Percentiles rank a stretch among this genome's conserved stretches.
These are phyloP conservation scores for Synergus umbraculus DNA, from an alignment of 2,888 invertebrate genomes.

Conservation along the genomic window DNA sequence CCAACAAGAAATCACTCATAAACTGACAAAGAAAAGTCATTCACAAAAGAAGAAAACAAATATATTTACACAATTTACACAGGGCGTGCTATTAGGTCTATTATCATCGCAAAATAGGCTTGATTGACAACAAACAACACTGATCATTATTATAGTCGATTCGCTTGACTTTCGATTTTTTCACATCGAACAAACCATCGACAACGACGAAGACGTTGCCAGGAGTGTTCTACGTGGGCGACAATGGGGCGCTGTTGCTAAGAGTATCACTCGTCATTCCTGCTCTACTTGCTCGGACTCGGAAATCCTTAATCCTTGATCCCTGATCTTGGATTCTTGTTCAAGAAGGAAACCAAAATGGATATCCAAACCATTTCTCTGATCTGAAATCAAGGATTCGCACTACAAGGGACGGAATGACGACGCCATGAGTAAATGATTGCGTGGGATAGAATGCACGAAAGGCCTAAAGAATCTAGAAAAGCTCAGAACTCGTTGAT, in stretches of 20 bases:
- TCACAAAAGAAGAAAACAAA: slow-evolving; percentile 31
- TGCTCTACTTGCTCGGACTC: slow-evolving; percentile 18
- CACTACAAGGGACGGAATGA: slow-evolving; percentile 10
- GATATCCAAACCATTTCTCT: background rate
- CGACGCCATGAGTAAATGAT: slow-evolving; percentile 6
- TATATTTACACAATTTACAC: slow-evolving; percentile 63
- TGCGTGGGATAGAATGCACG: slow-evolving; percentile 39
- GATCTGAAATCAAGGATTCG: background rate
- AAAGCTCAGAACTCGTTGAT: slow-evolving; percentile 7
- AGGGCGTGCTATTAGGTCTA: slow-evolving; percentile 71
- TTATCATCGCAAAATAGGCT: slow-evolving; percentile 59
- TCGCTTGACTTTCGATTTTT: slow-evolving; percentile 60
- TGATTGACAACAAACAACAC: slow-evolving; percentile 30
- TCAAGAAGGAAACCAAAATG: background rate
- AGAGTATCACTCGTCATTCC: slow-evolving; percentile 14
- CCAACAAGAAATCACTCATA: slow-evolving; percentile 47
- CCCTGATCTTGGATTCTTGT: no score
- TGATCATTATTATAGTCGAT: slow-evolving; percentile 45
- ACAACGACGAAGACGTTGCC: slow-evolving; percentile 41
- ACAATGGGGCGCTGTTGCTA: slow-evolving; percentile 43
- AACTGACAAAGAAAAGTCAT: slow-evolving; percentile 28
- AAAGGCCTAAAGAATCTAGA: slow-evolving; percentile 33
- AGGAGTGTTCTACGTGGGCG: slow-evolving; percentile 30
- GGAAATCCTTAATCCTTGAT: background rate
- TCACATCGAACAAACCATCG: slow-evolving; percentile 46